A percentile compares a stretch with the other conserved stretches of the same genome.
These are phyloP conservation scores for Sarcophaga variegata DNA, from an alignment of 2,888 invertebrate genomes.

Conservation along the genomic window DNA sequence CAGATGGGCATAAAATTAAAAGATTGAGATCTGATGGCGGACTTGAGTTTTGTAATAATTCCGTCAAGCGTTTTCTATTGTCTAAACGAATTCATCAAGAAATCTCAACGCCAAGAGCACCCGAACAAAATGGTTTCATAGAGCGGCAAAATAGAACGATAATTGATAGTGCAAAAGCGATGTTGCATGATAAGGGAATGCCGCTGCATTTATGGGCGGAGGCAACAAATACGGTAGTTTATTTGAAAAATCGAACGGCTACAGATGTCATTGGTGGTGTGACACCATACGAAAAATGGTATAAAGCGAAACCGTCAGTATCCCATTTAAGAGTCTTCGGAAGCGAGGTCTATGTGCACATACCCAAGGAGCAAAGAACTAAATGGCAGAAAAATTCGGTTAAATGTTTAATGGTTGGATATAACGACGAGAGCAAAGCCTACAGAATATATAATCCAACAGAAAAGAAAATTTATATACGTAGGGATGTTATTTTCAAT, in stretches of 20 bases:
- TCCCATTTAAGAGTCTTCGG: conserved; percentile 44
- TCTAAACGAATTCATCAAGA: conserved; percentile 56
- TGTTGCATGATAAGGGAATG: conserved; percentile 18
- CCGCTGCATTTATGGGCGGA: conserved; percentile 34
- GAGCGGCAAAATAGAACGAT: conserved; percentile 48
- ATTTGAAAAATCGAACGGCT: conserved; percentile 38
- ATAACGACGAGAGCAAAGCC: conserved; percentile 49
- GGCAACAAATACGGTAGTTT: conserved; percentile 50
- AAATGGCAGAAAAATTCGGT: conserved; percentile 66
- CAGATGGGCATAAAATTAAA: conserved; percentile 55
- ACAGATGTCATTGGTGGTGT: conserved; percentile 20
- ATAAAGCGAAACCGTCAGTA: conserved; percentile 33
- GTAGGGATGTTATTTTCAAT: too few species aligned
- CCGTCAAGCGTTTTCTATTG: conserved; percentile 32
- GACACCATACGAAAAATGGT: conserved; percentile 52
- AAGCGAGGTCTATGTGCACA: conserved; percentile 25
- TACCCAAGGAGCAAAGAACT: conserved; percentile 59
- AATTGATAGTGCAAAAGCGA: conserved; percentile 50
- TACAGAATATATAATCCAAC: conserved; percentile 31
- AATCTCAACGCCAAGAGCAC: conserved; percentile 48
- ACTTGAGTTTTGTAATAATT: conserved; percentile 60
- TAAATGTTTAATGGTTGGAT: conserved; percentile 56
- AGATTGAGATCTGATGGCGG: conserved; percentile 62
- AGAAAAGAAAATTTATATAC: too few species aligned
- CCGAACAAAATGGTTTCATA: conserved; percentile 45